Conservation (phyloP, 1,140 invertebrate genomes). For the Sminthurinus signatus region DNA sequence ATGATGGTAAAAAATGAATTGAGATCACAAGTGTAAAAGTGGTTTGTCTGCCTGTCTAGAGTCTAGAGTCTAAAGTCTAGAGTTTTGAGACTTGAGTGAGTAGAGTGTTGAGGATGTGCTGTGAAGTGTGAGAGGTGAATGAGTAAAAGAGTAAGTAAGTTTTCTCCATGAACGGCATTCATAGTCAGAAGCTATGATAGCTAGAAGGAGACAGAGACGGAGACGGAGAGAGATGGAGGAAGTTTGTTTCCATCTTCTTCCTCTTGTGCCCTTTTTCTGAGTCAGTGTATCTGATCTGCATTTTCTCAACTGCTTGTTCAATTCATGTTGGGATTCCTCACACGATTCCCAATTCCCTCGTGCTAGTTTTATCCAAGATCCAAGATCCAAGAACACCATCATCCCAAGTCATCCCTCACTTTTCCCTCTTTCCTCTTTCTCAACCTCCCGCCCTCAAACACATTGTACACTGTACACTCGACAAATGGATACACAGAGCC, state of each 20-base stretch:
- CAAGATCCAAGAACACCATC: too few species aligned
- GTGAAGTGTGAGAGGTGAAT: not conserved
- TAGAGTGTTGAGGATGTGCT: not conserved
- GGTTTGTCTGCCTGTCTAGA: too few species aligned
- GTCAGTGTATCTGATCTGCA: slow-evolving; percentile 10
- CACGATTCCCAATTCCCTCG: slow-evolving; percentile 17
- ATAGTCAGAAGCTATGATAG: too few species aligned
- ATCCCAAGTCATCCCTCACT: slow-evolving; percentile 10
- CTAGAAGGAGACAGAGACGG: too few species aligned
- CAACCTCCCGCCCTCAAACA: not conserved
- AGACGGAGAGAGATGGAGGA: too few species aligned
- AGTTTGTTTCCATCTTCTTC: too few species aligned
- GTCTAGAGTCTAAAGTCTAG: too few species aligned
- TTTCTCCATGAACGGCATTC: too few species aligned
- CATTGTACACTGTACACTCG: not conserved
- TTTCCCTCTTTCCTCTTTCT: not conserved
- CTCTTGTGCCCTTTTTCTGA: too few species aligned
- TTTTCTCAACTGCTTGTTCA: slow-evolving; percentile 12
- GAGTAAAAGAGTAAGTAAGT: not conserved
- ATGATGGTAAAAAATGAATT: not conserved
- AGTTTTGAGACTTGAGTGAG: too few species aligned
- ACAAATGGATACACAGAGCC: too few species aligned
- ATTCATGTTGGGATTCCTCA: slow-evolving; percentile 17
- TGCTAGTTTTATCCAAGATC: slow-evolving; percentile 9
- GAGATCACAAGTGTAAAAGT: not conserved